Percentiles rank a stretch among this genome's conserved stretches.
These are phyloP conservation scores for Myzus persicae DNA, from an alignment of 1,140 invertebrate genomes.

Conservation along the genomic window DNA sequence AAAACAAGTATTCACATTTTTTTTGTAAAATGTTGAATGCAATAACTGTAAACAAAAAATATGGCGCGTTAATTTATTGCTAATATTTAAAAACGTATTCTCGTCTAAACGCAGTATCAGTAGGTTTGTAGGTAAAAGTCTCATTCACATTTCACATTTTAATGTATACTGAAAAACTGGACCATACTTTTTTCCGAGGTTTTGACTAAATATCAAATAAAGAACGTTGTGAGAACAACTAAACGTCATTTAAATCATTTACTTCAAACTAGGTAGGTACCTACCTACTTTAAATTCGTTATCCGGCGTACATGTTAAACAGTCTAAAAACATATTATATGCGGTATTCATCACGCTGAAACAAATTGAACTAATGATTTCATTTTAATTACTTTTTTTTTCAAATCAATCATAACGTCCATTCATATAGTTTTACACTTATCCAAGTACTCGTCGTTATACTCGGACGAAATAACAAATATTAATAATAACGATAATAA, in stretches of 20 bases:
- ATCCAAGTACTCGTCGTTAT: neutral
- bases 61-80: neutral
- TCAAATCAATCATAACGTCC: neutral
- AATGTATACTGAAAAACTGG: neutral
- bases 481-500: neutral
- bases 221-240: neutral
- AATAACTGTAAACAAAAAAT: neutral
- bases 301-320: neutral
- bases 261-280: neutral
- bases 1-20: neutral
- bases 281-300: neutral
- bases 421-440: neutral
- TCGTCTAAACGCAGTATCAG: neutral
- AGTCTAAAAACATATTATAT: neutral
- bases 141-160: neutral
- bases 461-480: neutral
- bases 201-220: neutral
- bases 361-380: neutral
- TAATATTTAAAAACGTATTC: neutral
- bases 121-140: neutral
- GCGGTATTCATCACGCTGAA: neutral
- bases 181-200: neutral
- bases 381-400: neutral
- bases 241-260: neutral
- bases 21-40: neutral